Percentiles rank a stretch among this genome's conserved stretches.
These are phyloP conservation scores for Cnemophilus loriae DNA, from an alignment of 2,113 vertebrate species.

Conservation along the genomic window DNA sequence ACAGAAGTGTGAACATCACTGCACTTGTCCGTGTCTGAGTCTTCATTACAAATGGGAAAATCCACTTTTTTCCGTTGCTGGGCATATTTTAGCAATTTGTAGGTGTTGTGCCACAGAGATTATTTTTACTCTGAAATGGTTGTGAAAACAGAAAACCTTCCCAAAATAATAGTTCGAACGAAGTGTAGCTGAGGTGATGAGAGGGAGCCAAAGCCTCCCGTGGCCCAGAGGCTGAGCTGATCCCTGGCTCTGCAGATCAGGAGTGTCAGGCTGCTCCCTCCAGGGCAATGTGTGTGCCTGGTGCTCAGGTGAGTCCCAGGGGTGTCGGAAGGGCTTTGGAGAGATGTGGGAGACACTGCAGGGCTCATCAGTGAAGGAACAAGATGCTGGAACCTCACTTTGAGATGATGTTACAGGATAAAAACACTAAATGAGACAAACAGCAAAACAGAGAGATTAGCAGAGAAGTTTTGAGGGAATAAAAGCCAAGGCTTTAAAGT, in stretches of 20 bases:
- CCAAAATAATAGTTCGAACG: neutral
- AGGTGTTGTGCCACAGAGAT: neutral
- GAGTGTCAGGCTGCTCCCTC: neutral
- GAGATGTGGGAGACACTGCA: neutral
- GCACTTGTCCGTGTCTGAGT: neutral
- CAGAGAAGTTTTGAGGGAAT: neutral
- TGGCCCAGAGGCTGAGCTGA: neutral
- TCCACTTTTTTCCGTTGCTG: neutral
- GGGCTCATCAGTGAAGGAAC: neutral
- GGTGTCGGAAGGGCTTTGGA: neutral
- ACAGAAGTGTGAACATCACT: neutral
- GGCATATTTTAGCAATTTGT: neutral
- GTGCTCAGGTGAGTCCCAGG: neutral
- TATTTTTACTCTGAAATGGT: neutral
- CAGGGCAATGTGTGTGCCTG: neutral
- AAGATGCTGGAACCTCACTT: neutral
- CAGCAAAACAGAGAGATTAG: neutral
- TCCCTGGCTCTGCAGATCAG: neutral
- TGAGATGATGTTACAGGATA: neutral
- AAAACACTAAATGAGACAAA: neutral
- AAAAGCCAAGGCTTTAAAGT: neutral
- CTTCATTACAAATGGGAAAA: neutral
- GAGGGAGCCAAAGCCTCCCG: neutral
- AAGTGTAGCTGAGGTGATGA: neutral
- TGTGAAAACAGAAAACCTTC: neutral